Conservation (phyloP, 2,888 invertebrate species). For the Drosophila kuntzei region DNA sequence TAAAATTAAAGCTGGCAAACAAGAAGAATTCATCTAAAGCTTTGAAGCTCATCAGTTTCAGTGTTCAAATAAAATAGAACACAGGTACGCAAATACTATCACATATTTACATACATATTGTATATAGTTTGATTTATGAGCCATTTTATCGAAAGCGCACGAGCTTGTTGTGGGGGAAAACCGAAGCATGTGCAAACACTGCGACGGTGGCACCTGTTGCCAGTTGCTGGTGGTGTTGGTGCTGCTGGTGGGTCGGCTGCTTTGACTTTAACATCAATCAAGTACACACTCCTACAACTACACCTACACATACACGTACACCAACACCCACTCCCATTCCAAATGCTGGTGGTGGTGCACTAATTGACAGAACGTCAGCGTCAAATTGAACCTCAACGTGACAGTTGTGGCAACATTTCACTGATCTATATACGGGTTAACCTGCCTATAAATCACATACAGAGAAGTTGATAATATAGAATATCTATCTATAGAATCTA, state of each 20-base stretch:
- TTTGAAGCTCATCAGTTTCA: conserved; percentile 44
- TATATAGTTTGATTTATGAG: conserved; percentile 71
- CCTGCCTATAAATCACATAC: conserved; percentile 19
- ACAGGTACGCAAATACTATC: conserved; percentile 17
- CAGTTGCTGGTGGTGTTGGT: conserved; percentile 15
- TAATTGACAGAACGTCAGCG: conserved; percentile 74
- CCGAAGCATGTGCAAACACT: conserved; percentile 58
- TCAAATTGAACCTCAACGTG: conserved; percentile 63
- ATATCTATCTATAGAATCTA: not conserved
- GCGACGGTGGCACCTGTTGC: conserved; percentile 60
- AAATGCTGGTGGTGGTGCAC: conserved; percentile 35
- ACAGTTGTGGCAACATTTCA: conserved; percentile 40
- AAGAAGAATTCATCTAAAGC: conserved; percentile 39
- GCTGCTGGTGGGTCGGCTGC: conserved; percentile 30
- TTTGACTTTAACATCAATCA: conserved; percentile 71
- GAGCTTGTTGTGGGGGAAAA: conserved; percentile 53
- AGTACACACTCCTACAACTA: conserved; percentile 65
- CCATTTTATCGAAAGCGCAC: conserved; percentile 58
- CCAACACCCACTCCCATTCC: conserved; percentile 64
- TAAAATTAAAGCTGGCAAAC: conserved; percentile 12
- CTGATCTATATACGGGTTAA: conserved; percentile 40
- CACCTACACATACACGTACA: conserved; percentile 52
- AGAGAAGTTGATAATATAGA: not conserved
- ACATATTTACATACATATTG: conserved; percentile 54
- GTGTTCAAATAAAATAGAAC: conserved; percentile 56